Evolutionary conservation across 2,888 invertebrate species (phyloP).

Genomic region (Drosophila mayaguana): DNA sequence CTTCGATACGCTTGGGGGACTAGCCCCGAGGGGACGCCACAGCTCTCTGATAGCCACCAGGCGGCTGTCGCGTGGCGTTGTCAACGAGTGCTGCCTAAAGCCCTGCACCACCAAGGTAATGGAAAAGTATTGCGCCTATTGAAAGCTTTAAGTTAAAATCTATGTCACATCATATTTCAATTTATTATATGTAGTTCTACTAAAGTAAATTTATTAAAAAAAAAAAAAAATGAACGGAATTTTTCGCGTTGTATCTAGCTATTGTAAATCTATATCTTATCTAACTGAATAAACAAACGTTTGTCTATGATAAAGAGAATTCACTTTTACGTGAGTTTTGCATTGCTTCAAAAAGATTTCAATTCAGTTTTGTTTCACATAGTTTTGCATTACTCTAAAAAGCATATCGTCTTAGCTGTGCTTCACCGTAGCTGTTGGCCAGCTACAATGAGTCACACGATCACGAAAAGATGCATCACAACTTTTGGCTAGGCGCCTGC

Average conservation of each 20-base stretch:
- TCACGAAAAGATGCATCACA: constrained; percentile 72
- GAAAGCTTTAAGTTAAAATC: neutral
- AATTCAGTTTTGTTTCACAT: neutral
- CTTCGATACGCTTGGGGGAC: neutral
- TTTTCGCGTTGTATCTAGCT: neutral
- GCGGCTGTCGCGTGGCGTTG: constrained; percentile 50
- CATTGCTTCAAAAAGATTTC: neutral
- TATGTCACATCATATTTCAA: constrained; percentile 3
- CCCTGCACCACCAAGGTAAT: constrained; percentile 16
- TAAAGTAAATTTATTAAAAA: constrained; percentile 2
- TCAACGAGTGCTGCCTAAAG: constrained; percentile 59
- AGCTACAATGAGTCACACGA: constrained; percentile 54
- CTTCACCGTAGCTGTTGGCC: constrained; percentile 37
- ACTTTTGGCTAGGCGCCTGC: constrained; percentile 78
- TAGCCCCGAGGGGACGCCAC: neutral
- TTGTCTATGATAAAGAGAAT: neutral
- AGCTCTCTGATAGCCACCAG: constrained; percentile 41
- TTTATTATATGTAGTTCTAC: constrained; percentile 7
- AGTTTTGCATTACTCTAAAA: neutral
- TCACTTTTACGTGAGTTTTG: neutral
- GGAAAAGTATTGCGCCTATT: constrained; percentile 36
- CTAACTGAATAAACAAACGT: constrained; percentile 1
- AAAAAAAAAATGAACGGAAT: neutral
- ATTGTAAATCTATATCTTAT: constrained; percentile 2
- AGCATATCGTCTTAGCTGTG: constrained; percentile 12